Evolutionary conservation across 2,888 invertebrate species (phyloP), one percentile per base, ranked within the genome.

Genomic region (Cephus sareptanus): DNA sequence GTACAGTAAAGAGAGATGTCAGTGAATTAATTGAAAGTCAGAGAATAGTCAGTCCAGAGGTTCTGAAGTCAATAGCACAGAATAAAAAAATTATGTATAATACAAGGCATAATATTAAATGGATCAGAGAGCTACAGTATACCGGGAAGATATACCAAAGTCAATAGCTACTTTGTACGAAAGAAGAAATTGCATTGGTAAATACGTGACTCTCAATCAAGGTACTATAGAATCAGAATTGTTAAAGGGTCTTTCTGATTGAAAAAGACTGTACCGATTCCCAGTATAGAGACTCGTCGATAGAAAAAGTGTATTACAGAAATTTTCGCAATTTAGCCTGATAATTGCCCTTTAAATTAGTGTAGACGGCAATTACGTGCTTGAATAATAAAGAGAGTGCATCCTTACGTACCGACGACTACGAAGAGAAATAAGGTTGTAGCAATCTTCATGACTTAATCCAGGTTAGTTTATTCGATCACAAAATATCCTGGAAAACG

Each of bases 21-120:
- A 76, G 77, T 77, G 73, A 83, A 83, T 82, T 82, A 79, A 81
- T 75, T 69, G 74, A 80, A 78, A 75, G 74, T 74, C 77, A 83
- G 79, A 81, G 78, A 83, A 80, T 80, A 84, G 83, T 86, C 88
- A 84, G 87, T 88, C 87, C 77, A 85, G 79, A 84, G 34, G 85
- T 84, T 89, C 86, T 80, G 83, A 85, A 83, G 81, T 87, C 87
- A 85, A 90, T 89, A 91, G 90, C 91, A 90, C 90, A 90, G 91
- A 90, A 86, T 89, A 85, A 83, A 84, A 82, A 83, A 85, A 56
- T 23, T 84, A 84, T 83, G 76, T 75, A 80, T 30, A 69, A 56
- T 69, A 35, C 40, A 78, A 73, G 77, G 75, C 75, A 78, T 70
- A 78, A 77, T 75, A 79, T 73, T 30, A 37, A 74, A 74, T 11